Base-by-base conservation (phyloP, 2,888 invertebrate genomes). In the Heteromyza rotundicornis region DNA sequence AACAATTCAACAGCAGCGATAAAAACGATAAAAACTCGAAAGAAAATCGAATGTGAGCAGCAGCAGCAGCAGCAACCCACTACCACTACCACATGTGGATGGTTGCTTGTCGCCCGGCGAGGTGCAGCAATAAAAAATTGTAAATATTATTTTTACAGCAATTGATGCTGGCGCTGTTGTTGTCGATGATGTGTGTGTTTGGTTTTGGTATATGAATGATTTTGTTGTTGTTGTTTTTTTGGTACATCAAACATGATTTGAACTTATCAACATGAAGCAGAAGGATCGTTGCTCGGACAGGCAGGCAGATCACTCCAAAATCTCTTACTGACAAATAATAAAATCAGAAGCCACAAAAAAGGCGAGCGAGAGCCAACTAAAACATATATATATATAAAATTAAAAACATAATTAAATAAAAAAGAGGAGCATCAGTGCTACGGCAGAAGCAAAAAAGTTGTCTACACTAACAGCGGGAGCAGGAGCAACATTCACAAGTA, bases 331-430 rank as follows among this genome's bases (percentile, higher is more conserved):
- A 27, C 27, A 27, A 74, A 74, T 69, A 73, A 73, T 24, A 19
- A 73, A 74, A 74, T 74, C 73, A 66, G 76, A 74, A 74, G 76
- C 27, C 10, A 10, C 27, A 27, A 27, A n/a, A n/a, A n/a, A n/a
- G n/a, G n/a, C 27, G 10, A 27, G 27, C 10, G 27, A 27, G 10
- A 27, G n/a, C n/a, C 5, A 27, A 27, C 10, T 27, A 10, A 5
- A 27, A 27, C 10, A 27, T 27, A 27, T 7, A 27, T 7, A 27
- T 27, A 7, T 7, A 27, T 10, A 27, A 27, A 27, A 27, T 7
- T 7, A 27, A 27, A 27, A 27, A 27, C 5, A 27, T 10, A 10
- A 27, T 27, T 27, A 27, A 27, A 27, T 7, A 27, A 27, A 27
- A 27, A 27, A 27, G 10, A 7, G 27, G 10, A 27, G 27, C 10